Evolutionary conservation across 2,113 vertebrate species (phyloP).

Genomic region (Odontophorus gujanensis): DNA sequence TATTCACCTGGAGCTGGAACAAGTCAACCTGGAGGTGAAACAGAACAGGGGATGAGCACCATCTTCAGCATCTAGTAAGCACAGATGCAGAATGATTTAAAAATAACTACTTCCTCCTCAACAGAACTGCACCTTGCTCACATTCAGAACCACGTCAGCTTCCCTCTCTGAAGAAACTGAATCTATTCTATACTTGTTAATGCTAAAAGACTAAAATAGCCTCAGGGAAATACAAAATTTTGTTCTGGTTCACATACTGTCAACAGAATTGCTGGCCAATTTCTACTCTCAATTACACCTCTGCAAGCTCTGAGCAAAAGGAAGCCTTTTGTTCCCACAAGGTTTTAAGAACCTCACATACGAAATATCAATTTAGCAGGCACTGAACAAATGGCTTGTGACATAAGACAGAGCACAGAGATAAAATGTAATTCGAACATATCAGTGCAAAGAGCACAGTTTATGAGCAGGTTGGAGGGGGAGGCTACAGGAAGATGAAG

Average conservation of each 20-base stretch:
- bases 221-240: conserved; percentile 52
- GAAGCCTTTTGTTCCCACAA: conserved; percentile 58
- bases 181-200: conserved; percentile 33
- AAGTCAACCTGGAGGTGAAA: conserved; percentile 88
- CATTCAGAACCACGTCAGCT: not conserved
- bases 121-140: not conserved
- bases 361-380: conserved; percentile 52
- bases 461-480: conserved; percentile 1
- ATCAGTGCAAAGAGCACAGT: not conserved
- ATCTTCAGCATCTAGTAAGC: not conserved
- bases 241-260: conserved; percentile 58
- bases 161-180: conserved; percentile 24
- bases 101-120: conserved; percentile 5
- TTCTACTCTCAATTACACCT: conserved; percentile 70
- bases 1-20: conserved; percentile 99
- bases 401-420: conserved; percentile 42
- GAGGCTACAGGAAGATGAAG: conserved; percentile 3
- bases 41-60: not conserved
- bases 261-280: conserved; percentile 58
- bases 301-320: conserved; percentile 45
- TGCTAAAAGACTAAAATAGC: conserved; percentile 46
- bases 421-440: conserved; percentile 54
- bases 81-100: not conserved
- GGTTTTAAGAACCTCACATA: conserved; percentile 57
- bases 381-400: conserved; percentile 42